Percentiles rank a stretch among this genome's conserved stretches.
Conservation (phyloP, 92 coral and sea anemone genomes). For the Epizoanthus ramosus region DNA sequence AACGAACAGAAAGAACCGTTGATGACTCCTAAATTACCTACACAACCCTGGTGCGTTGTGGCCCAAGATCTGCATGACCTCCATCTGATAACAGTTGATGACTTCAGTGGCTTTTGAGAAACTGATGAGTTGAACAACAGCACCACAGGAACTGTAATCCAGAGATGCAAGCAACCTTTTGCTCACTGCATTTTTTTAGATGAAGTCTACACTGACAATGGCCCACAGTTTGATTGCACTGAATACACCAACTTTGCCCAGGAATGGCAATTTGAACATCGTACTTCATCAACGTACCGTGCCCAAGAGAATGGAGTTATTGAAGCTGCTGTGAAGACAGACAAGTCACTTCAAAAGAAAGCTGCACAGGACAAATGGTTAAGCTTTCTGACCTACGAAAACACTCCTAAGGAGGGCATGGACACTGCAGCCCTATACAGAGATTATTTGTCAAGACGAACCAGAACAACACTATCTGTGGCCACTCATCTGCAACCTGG, state of each 20-base stretch:
- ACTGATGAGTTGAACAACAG: not conserved
- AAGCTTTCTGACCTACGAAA: constrained; percentile 18
- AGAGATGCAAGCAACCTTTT: no score
- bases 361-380: constrained; percentile 8
- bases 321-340: constrained; percentile 10
- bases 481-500: constrained; percentile 20
- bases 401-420: constrained; percentile 10
- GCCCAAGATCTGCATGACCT: constrained; percentile 34
- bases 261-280: no score
- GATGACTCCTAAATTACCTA: constrained; percentile 41
- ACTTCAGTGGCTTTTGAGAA: no score
- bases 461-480: constrained; percentile 2
- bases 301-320: constrained; percentile 9
- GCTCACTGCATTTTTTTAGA: no score
- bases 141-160: not conserved
- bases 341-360: constrained; percentile 3
- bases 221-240: constrained; percentile 33
- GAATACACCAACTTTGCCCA: constrained; percentile 34
- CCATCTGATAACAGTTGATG: not conserved
- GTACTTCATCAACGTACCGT: constrained; percentile 32
- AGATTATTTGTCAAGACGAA: not conserved
- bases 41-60: not conserved
- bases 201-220: constrained; percentile 24
- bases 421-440: not conserved
- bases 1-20: constrained; percentile 15